A percentile compares a stretch with the other conserved stretches of the same genome.
Conservation (phyloP, 2,888 invertebrate species). For the Agriotes lineatus region DNA sequence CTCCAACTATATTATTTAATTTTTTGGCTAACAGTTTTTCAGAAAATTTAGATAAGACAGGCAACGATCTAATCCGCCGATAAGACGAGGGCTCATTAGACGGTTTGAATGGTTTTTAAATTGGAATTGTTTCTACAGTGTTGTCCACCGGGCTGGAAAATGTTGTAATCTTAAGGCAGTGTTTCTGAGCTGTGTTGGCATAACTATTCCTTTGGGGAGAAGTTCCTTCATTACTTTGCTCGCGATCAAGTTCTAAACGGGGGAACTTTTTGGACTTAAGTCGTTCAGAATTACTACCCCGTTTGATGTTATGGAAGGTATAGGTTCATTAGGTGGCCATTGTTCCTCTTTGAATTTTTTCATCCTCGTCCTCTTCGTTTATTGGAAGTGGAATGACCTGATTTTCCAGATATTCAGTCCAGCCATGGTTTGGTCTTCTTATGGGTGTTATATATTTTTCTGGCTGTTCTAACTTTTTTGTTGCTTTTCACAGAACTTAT, state of each 20-base stretch:
- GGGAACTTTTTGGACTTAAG: slow-evolving; percentile 8
- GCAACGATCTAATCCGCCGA: background rate
- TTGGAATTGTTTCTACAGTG: slow-evolving; percentile 12
- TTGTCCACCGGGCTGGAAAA: slow-evolving; percentile 25
- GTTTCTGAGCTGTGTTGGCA: slow-evolving; percentile 22
- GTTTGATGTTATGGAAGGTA: slow-evolving; percentile 7
- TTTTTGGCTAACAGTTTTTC: slow-evolving; percentile 16
- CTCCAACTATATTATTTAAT: slow-evolving; percentile 16
- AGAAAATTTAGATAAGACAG: slow-evolving; percentile 18
- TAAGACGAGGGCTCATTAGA: background rate
- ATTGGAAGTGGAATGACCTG: background rate
- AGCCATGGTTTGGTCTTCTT: slow-evolving; percentile 4
- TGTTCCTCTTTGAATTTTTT: slow-evolving; percentile 18
- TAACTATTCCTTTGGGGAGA: slow-evolving; percentile 10
- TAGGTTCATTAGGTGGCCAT: slow-evolving; percentile 16
- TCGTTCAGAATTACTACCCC: slow-evolving; percentile 13
- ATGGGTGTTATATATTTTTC: slow-evolving; percentile 11
- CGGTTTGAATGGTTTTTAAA: slow-evolving; percentile 10
- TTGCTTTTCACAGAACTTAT: slow-evolving; percentile 16
- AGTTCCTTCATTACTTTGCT: slow-evolving; percentile 24
- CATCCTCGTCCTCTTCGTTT: slow-evolving; percentile 5
- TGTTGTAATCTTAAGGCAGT: slow-evolving; percentile 11
- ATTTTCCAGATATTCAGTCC: slow-evolving; percentile 7
- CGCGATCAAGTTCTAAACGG: slow-evolving; percentile 15
- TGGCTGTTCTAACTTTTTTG: background rate